Conservation (phyloP, 1,140 invertebrate species). For the Drosophila kurseongensis region DNA sequence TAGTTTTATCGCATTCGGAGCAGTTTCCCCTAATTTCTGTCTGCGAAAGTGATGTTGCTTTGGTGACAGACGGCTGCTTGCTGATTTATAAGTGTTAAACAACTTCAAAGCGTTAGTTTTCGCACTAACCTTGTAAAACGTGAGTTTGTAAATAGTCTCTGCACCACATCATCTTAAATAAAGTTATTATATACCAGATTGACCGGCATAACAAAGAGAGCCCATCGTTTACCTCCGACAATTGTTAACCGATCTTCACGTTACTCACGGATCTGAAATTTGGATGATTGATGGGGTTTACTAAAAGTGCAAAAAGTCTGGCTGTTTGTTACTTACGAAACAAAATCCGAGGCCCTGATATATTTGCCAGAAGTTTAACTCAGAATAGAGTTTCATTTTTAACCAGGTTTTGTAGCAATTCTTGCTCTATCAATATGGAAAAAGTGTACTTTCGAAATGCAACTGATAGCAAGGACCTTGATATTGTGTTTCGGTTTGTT, state of each 20-base stretch:
- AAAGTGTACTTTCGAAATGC: constrained; percentile 86
- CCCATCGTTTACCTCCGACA: not conserved
- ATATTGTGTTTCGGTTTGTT: constrained; percentile 86
- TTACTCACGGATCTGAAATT: not conserved
- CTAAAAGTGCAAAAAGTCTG: not conserved
- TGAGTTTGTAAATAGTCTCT: not conserved
- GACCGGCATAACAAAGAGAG: not conserved
- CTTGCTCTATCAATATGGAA: constrained; percentile 80
- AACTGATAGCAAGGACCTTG: constrained; percentile 80
- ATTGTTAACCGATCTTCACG: not conserved
- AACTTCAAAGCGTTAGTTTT: not conserved
- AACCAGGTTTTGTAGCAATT: constrained; percentile 2
- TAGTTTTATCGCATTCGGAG: constrained; percentile 3
- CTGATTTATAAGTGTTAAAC: not conserved
- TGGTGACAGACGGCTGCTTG: not conserved
- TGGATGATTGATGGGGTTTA: constrained; percentile 4
- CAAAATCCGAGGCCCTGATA: not conserved
- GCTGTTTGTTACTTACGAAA: not conserved
- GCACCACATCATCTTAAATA: not conserved
- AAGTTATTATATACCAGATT: not conserved
- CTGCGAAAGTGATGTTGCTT: not conserved
- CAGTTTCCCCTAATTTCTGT: not conserved
- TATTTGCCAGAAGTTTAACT: not conserved
- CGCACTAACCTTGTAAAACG: not conserved
- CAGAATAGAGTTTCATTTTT: not conserved